These are phyloP conservation scores for Aegypius monachus DNA, from an alignment of 2,113 vertebrate genomes.

Conservation along the genomic window DNA sequence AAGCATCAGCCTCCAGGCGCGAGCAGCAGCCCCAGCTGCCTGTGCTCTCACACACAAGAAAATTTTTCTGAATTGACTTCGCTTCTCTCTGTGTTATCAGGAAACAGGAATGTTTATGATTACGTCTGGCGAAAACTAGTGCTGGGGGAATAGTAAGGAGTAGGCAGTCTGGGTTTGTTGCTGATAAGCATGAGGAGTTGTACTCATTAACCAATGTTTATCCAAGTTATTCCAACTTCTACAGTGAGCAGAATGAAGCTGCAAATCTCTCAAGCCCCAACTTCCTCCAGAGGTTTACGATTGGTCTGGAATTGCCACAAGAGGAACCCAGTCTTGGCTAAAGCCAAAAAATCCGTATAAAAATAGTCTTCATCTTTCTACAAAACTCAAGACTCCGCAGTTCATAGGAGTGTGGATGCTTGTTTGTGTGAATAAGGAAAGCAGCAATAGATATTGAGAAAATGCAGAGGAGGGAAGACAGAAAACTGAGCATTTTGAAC, in stretches of 20 bases:
- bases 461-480: background rate
- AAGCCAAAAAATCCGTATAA: background rate
- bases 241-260: background rate
- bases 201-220: constrained; percentile 26
- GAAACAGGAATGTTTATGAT: constrained; percentile 23
- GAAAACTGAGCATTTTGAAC: constrained; percentile 35
- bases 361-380: background rate
- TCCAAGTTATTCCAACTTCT: constrained; percentile 19
- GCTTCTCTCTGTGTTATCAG: background rate
- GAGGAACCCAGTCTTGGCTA: background rate
- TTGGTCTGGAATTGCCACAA: background rate
- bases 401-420: background rate
- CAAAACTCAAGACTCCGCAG: background rate
- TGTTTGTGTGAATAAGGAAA: background rate
- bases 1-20: background rate
- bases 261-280: background rate
- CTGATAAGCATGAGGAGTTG: constrained; percentile 20
- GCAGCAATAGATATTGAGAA: background rate
- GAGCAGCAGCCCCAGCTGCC: background rate
- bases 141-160: background rate
- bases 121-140: constrained; percentile 4
- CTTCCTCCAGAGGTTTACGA: background rate
- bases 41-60: background rate
- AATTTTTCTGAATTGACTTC: background rate
- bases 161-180: background rate